Evolutionary conservation across 64 coral and sea anemone species (phyloP), one percentile per base, ranked within the genome.

Genomic region (Actinia equina): DNA sequence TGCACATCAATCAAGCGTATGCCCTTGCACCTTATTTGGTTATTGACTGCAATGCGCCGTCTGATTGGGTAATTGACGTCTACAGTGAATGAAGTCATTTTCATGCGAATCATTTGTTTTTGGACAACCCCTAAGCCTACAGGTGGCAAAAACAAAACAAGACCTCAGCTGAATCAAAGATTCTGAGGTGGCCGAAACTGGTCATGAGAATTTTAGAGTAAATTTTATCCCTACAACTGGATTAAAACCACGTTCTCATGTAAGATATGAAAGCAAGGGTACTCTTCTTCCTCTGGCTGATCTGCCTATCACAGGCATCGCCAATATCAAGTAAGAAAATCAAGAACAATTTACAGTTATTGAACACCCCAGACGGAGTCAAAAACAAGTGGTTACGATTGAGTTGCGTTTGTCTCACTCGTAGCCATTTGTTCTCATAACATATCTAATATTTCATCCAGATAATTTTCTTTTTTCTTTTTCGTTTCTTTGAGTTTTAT

Each of bases 321-420:
- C 90, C 90, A 42, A 87, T 92, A 61, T 69, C 90, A 87, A 86
- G 90, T 92, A 87, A 92, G 90, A 87, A 71, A 44, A 85, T 57
- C 70, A 86, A 57, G 55, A 57, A 12, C 2, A 0, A 0, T 54
- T 77, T 78, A 63, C 77, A 77, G 14, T 51, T 52, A 74, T 1
- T 74, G 16, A 74, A 41, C 4, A 74, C 10, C 3, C 23, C 26
- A 74, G 69, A 74, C 69, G 3, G 10, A 41, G 25, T 74, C 2
- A 74, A 74, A 74, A 37, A 74, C 69, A 74, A 74, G 11, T 65
- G 70, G 54, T 65, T 85, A 86, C 43, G 70, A 85, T 44, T 79
- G 83, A 91, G 67, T 85, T 86, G 86, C 65, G 60, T 20, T 85
- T 53, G 59, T 78, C 57, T 85, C 84, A 69, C 42, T 53, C 18